Evolutionary conservation across 2,888 invertebrate species (phyloP), one percentile per base, ranked within the genome.

Genomic region (Callinectes sapidus): DNA sequence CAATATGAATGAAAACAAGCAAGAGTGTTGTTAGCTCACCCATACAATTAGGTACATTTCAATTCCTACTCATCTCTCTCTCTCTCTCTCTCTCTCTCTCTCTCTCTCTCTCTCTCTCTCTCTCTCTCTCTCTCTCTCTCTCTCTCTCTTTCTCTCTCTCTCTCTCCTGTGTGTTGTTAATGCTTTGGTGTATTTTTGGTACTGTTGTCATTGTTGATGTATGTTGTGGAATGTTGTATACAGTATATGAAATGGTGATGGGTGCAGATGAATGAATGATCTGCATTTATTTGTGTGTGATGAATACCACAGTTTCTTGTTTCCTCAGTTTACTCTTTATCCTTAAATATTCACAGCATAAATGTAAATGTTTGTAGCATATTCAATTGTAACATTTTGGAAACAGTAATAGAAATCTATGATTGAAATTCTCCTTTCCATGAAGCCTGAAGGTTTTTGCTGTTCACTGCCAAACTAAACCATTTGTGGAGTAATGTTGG

Each of bases 81-180:
- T n/a, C n/a, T 23, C 71, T n/a, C n/a, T 71, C n/a, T 71, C 71
- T 71, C 71, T 71, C 71, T 71, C 71, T 71, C 71, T 71, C 71
- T 71, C 71, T 71, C 71, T 71, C 71, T 71, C 71, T 71, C 71
- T 71, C 71, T 71, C 71, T 71, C 71, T 71, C 71, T 71, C 71
- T 71, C 71, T 71, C 71, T 71, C 71, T 71, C 71, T 71, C 71
- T 71, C 71, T 71, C 71, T 71, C 71, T 71, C 71, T 71, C 71
- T 71, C 71, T 71, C 71, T 71, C 71, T 71, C 71, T 71, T 28
- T 71, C 71, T 71, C 71, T 71, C 71, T 71, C 71, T 71, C 71
- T 71, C 71, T 71, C 61, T 28, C 71, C 23, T 71, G 28, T 71
- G 28, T n/a, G n/a, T 28, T 71, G 71, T 71, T 71, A 28, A n/a